Base-by-base conservation (phyloP, 2,797 vertebrate genomes). In the Carduelis carduelis region DNA sequence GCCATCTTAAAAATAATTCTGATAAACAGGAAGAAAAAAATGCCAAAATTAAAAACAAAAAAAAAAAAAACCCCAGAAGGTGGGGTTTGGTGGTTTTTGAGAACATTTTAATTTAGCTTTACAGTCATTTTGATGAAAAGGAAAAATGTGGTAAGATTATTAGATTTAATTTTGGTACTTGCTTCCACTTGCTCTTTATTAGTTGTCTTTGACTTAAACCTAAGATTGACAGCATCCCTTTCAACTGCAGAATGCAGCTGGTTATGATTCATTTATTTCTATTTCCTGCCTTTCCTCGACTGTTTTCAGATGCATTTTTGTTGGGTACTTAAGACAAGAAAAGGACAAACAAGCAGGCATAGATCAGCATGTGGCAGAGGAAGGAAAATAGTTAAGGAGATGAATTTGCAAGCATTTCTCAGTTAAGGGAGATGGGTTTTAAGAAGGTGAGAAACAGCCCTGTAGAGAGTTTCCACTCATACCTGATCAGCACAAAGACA, bases 221-320 rank as follows among this genome's bases (percentile, higher is more conserved):
- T 55, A 34, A 52, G 61, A 89, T 91, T 81, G 82, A 71, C 78
- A 88, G 72, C 83, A 84, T 90, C 83, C 39, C 50, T 86, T 95
- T 93, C 83, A 94, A 44, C 39, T 91, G 72, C 93, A 69, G 83
- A 83, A 37, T 76, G 91, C 91, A 96, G 85, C 69, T 94, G 85
- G 57, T 78, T 91, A 32, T 93, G 87, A 96, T 91, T 94, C 49
- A 93, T 87, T 89, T 91, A 56, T 75, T 97, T 96, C 82, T 91
- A 75, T 83, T 95, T 92, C 52, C 30, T 96, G 89, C 77, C 66
- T 90, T 86, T 92, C 76, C 53, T 96, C 66, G 57, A 57, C 72
- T 79, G 26, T 72, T 92, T 49, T 72, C 72, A 81, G 66, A 52
- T 90, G 44, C 83, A 83, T 95, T 96, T 95, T 86, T 91, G 44